Base-by-base conservation (phyloP, 2,888 invertebrate genomes). In the Eupeodes luniger region DNA sequence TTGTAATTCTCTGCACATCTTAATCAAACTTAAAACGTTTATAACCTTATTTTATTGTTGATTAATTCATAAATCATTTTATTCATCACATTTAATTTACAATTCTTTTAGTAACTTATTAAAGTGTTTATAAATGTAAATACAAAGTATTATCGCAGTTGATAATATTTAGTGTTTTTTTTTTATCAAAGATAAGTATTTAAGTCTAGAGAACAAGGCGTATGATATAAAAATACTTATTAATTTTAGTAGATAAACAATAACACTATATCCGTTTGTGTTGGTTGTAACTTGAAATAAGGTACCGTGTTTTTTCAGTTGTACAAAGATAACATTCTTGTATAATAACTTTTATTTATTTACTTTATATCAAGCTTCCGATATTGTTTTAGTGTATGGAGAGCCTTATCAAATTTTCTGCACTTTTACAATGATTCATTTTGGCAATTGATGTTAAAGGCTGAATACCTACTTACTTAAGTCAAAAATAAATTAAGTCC, bases 281-380 rank as follows among this genome's bases (percentile, higher is more conserved):
- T 51, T 9, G 16, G 55, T 55, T 70, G 49, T 70, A 55, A 70
- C 19, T 55, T 55, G 1, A 70, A 70, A 55, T 55, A 44, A 51
- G 12, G 19, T 70, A 44, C 44, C 40, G 14, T 55, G 19, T 70
- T 55, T 49, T 51, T 67, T 55, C 34, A 27, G 27, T 27, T 36
- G n/a, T 51, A 7, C 10, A 53, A 34, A 40, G 55, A 70, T 70
- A 70, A 70, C 53, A 69, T 51, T 6, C 36, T 55, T 69, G 16
- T 19, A 34, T 47, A 5, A 40, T 5, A 5, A 64, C 6, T 19
- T 19, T 19, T 19, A 5, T 64, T 64, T 47, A 19, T 47, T 34
- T 51, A 36, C 4, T 16, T 5, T 3, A 67, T 34, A 51, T 36
- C n/a, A 0, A 27, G 10, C 49, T 47, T 64, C 19, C 27, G 47